A percentile compares a stretch with the other conserved stretches of the same genome.
Evolutionary conservation across 2,797 vertebrate genomes (phyloP).

Genomic region (Chloroceryle inda): DNA sequence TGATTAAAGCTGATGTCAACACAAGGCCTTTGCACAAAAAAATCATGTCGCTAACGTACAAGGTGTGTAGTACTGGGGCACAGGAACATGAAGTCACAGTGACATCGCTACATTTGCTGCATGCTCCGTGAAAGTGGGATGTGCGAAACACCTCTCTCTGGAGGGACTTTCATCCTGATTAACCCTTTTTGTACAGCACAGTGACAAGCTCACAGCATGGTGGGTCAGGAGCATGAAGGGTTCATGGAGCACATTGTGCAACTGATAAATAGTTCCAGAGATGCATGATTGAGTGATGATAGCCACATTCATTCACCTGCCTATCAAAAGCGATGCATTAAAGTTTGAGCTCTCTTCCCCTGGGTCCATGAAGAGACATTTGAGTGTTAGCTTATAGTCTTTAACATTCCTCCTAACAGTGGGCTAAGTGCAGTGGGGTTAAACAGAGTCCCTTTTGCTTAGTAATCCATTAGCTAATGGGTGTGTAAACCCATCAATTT

Average conservation of each 20-base stretch:
- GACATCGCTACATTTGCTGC: neutral
- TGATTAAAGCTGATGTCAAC: conserved; percentile 65
- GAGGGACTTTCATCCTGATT: neutral
- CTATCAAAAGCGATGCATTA: conserved; percentile 78
- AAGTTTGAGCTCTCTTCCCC: conserved; percentile 78
- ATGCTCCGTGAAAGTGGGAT: neutral
- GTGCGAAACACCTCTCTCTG: neutral
- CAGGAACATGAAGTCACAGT: neutral
- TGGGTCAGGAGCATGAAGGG: conserved; percentile 36
- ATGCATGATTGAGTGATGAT: conserved; percentile 80
- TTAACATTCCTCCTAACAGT: conserved; percentile 78
- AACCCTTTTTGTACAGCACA: neutral
- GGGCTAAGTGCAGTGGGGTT: conserved; percentile 81
- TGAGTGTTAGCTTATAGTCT: conserved; percentile 72
- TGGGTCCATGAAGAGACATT: conserved; percentile 63
- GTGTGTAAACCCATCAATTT: conserved; percentile 86
- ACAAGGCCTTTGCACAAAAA: neutral
- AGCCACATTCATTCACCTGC: conserved; percentile 81
- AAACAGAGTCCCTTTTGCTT: conserved; percentile 81
- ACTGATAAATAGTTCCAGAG: conserved; percentile 76
- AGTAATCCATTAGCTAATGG: conserved; percentile 96
- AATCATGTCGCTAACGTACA: neutral
- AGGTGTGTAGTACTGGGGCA: neutral
- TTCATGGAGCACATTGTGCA: conserved; percentile 45
- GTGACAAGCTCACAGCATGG: neutral